Percentiles rank a stretch among this genome's conserved stretches.
Evolutionary conservation across 1,140 invertebrate genomes (phyloP).

Genomic region (Drosophila fuyamai): DNA sequence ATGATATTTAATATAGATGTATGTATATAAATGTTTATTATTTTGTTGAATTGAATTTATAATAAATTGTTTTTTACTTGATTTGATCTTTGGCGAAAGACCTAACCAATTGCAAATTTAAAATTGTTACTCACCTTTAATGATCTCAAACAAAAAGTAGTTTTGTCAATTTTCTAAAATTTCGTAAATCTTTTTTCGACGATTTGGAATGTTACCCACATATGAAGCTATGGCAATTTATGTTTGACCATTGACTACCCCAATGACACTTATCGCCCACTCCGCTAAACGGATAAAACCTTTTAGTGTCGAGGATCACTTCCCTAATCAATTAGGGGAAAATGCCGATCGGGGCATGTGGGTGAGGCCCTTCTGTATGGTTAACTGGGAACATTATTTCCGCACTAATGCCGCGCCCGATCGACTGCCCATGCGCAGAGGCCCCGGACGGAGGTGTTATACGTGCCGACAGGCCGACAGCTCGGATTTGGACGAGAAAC

Average conservation of each 20-base stretch:
- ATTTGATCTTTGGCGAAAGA: too few relatives aligned
- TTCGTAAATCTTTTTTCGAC: too few relatives aligned
- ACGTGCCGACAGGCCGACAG: conserved; percentile 71
- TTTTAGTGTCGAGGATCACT: conserved; percentile 5
- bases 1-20: too few relatives aligned
- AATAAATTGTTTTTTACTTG: too few relatives aligned
- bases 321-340: conserved; percentile 12
- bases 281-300: background rate
- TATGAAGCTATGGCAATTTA: too few relatives aligned
- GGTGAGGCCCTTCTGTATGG: background rate
- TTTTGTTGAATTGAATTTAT: too few relatives aligned
- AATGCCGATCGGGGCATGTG: conserved; percentile 25
- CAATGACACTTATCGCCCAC: background rate
- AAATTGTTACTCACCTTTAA: too few relatives aligned
- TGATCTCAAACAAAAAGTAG: too few relatives aligned
- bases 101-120: too few relatives aligned
- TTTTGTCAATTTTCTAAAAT: too few relatives aligned
- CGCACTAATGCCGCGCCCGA: conserved; percentile 33
- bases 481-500: conserved; percentile 79
- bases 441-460: conserved; percentile 30
- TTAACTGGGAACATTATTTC: conserved; percentile 38
- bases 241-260: background rate
- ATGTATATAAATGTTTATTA: too few relatives aligned
- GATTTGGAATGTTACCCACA: too few relatives aligned
- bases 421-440: conserved; percentile 44